Base-by-base conservation (phyloP, 2,113 vertebrate species). In the Platichthys flesus region DNA sequence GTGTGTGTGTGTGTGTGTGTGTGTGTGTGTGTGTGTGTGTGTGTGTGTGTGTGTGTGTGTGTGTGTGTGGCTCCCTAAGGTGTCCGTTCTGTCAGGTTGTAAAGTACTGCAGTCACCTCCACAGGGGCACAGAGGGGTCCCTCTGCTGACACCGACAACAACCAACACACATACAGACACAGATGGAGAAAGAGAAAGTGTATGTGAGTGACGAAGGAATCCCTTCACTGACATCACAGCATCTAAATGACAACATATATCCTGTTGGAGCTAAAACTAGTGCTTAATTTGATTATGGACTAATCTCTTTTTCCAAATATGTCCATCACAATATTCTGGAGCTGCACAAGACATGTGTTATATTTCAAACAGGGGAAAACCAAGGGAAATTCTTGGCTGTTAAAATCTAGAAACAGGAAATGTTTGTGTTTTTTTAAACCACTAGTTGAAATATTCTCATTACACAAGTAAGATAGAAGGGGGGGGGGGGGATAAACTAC, bases 101-200 rank as follows among this genome's bases (percentile, higher is more conserved):
- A 89, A 86, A 93, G 87, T 85, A 85, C 92, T 92, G 91, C 90
- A 93, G 88, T 93, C 88, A 89, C 91, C 90, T 90, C 89, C 88
- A 78, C 91, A 79, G 81, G 81, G 58, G 61, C 78, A 82, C 80
- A 79, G 65, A 82, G 80, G 80, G 88, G 84, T 83, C 82, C 78
- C 66, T 65, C 58, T 87, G 82, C 76, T 86, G 76, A 86, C 81
- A 77, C 75, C 67, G 58, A 64, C 72, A 82, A 42, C 60, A 42
- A 67, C 47, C 63, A 74, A 76, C 63, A 56, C 74, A 64, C 77
- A 67, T 67, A 72, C 76, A 85, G 45, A 79, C 68, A 75, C 54
- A 58, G 37, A 26, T 40, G 31, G 9, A 57, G 52, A 83, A 10
- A 67, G 16, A 26, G 49, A 7, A n/a, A 54, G 5, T 28, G 42